Base-by-base conservation (phyloP, 2,888 invertebrate species). In the Meghimatium bilineatum region DNA sequence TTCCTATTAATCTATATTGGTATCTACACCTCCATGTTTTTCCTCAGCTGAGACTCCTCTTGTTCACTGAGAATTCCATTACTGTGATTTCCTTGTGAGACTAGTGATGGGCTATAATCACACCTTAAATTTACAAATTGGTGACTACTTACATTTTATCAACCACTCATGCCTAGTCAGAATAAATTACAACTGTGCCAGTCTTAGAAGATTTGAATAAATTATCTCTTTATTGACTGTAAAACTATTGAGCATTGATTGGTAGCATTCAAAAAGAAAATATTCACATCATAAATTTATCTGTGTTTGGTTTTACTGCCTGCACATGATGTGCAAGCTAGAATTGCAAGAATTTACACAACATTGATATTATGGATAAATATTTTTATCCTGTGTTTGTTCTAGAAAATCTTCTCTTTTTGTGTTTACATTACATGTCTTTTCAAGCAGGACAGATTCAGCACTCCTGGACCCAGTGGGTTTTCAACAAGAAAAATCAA, bases 401-500 rank as follows among this genome's bases (percentile, higher is more conserved):
- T 38, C 6, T 38, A 26, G 38, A 36, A 71, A 10, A 34, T 20
- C 12, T 44, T 69, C 10, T 69, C 36, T 69, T 1, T 71, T 23
- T 38, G 20, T 71, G 23, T 71, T 38, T 71, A 71, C 32, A 66
- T 66, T 32, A 29, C 29, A 17, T 32, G 29, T 32, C 32, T 32
- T 14, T 66, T 32, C 32, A 66, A 66, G 32, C 6, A 32, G 66
- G 32, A 17, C 66, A 12, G 6, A 8, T 8, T 36, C 1, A n/a
- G 71, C 38, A 10, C 6, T 38, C 12, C 26, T 23, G 34, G 38
- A 38, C 1, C 71, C 23, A 38, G 38, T 38, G 38, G 1, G 12
- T 71, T 38, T 71, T 71, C 38, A 26, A 3, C 23, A 38, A 38
- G 71, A 71, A 8, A 71, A 71, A 71, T 71, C 71, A 38, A 71